Percentiles rank a stretch among this genome's conserved stretches.
phyloP scores from a whole-genome alignment of 2,888 invertebrate species.

The Heliconius ethilla region DNA sequence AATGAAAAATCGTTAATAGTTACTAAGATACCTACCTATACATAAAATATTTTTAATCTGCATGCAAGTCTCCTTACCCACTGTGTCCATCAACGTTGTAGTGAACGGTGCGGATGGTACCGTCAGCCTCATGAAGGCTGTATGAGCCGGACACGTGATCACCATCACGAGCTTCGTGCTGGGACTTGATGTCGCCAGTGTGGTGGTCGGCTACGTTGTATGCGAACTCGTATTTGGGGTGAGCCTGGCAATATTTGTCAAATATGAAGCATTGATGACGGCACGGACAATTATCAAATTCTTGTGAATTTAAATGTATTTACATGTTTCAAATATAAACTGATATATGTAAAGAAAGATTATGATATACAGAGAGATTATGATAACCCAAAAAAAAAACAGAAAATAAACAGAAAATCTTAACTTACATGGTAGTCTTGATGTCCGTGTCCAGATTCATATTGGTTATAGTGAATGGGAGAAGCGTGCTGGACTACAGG shows the following conservation, averaged over 20 bases:
- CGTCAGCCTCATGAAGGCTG: constrained; percentile 83
- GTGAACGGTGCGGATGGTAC: constrained; percentile 82
- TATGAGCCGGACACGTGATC: constrained; percentile 85
- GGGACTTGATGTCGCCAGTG: constrained; percentile 82
- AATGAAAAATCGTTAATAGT: too few species aligned
- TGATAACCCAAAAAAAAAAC: too few species aligned
- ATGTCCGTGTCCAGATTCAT: constrained; percentile 48
- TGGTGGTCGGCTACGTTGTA: constrained; percentile 80
- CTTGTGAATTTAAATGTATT: not conserved
- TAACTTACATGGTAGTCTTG: constrained; percentile 60
- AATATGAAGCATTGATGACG: not conserved
- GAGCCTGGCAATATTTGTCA: constrained; percentile 55
- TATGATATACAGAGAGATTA: too few species aligned
- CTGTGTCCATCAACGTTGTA: constrained; percentile 82
- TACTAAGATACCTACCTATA: too few species aligned
- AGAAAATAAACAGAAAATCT: too few species aligned
- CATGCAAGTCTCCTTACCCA: constrained; percentile 62
- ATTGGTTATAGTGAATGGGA: constrained; percentile 47
- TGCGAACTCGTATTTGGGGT: constrained; percentile 79
- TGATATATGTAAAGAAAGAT: too few species aligned
- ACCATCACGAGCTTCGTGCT: constrained; percentile 83
- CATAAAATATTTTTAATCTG: not conserved
- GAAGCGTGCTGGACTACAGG: constrained; percentile 36
- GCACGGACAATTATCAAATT: not conserved
- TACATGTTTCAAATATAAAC: too few species aligned